Conservation (phyloP, 2,888 invertebrate species). For the Eudasyphora cyanicolor region DNA sequence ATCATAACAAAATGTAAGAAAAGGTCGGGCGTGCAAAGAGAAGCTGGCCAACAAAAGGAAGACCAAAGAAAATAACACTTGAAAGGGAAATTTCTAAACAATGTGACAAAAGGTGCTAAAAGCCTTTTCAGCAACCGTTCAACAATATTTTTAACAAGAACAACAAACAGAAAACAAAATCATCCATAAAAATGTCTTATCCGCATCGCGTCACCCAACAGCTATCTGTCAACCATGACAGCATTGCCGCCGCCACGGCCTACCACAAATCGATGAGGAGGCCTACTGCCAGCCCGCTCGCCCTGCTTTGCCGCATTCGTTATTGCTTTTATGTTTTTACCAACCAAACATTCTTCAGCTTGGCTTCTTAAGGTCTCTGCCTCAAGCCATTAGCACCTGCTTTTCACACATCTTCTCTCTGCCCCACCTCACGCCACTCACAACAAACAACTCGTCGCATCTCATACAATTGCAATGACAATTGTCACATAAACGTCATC, state of each 20-base stretch:
- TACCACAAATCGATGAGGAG: neutral
- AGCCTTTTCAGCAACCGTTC: slow-evolving; percentile 32
- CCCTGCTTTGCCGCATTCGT: neutral
- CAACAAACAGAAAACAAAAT: neutral
- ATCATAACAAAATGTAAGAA: neutral
- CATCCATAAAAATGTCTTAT: too few relatives aligned
- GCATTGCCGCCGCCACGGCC: neutral
- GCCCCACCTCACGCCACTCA: too few relatives aligned
- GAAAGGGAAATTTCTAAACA: neutral
- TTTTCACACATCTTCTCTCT: slow-evolving; percentile 31
- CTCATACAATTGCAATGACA: slow-evolving; percentile 37
- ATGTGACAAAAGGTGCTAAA: slow-evolving; percentile 52
- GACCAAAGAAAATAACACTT: slow-evolving; percentile 7
- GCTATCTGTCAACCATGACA: neutral
- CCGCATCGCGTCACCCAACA: slow-evolving; percentile 4
- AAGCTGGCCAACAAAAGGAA: neutral
- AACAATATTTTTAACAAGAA: slow-evolving; percentile 18
- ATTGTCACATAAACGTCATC: slow-evolving; percentile 62
- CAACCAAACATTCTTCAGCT: neutral
- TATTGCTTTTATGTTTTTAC: neutral
- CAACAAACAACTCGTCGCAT: too few relatives aligned
- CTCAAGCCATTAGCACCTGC: slow-evolving; percentile 59
- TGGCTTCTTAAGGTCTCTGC: slow-evolving; percentile 4
- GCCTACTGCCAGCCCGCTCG: neutral
- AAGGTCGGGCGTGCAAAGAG: too few relatives aligned